These are phyloP conservation scores for Pristionchus maxplancki DNA, from an alignment of 2,888 invertebrate species.

Conservation along the genomic window DNA sequence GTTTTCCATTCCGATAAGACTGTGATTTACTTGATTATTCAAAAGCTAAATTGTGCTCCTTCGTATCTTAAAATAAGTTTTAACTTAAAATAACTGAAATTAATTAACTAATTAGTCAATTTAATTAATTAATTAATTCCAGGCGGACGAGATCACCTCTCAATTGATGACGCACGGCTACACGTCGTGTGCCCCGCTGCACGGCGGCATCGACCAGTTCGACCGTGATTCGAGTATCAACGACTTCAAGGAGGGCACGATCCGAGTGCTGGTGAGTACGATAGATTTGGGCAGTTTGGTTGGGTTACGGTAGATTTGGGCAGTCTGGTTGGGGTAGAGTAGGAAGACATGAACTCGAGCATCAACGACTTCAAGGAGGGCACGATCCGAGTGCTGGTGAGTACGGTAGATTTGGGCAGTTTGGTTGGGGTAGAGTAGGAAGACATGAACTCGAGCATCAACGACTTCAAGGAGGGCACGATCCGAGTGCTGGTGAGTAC, in stretches of 20 bases:
- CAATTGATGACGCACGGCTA: conserved; percentile 97
- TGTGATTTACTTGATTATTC: too few species aligned
- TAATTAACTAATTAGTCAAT: conserved; percentile 96
- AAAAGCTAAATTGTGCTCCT: conserved; percentile 82
- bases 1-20: too few species aligned
- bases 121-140: conserved; percentile 1
- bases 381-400: conserved; percentile 89
- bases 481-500: conserved; percentile 88
- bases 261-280: conserved; percentile 87
- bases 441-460: conserved; percentile 96
- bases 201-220: conserved; percentile 99
- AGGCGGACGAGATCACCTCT: conserved; percentile 83
- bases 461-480: conserved; percentile 96
- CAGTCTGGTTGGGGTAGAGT: too few species aligned
- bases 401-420: too few species aligned
- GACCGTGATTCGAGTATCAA: conserved; percentile 97
- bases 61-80: too few species aligned
- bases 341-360: conserved; percentile 97
- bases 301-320: neutral
- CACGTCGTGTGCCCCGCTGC: conserved; percentile 91
- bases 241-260: conserved; percentile 95
- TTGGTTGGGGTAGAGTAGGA: too few species aligned
- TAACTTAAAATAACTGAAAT: too few species aligned
- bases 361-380: conserved; percentile 97
- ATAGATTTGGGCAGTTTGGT: neutral